These are phyloP conservation scores for Forficula auricularia DNA, from an alignment of 1,140 invertebrate genomes.

Conservation along the genomic window DNA sequence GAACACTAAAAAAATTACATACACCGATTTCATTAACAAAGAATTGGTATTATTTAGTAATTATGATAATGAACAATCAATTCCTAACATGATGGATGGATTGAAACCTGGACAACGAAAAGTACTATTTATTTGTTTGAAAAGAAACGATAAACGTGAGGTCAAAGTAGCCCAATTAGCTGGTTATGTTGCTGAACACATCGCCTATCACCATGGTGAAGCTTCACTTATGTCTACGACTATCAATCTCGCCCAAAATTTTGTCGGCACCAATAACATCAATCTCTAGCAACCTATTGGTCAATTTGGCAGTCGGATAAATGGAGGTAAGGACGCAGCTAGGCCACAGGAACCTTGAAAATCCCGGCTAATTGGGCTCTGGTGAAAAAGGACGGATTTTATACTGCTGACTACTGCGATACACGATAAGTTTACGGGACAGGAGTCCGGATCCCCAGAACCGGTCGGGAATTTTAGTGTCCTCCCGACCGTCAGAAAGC, in stretches of 20 bases:
- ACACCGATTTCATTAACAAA: conserved; percentile 91
- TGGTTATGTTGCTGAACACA: conserved; percentile 91
- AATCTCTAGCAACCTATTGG: conserved; percentile 89
- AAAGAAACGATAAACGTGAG: conserved; percentile 89
- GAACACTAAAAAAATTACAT: conserved; percentile 68
- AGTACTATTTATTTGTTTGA: conserved; percentile 89
- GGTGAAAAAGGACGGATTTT: no score
- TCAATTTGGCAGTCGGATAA: conserved; percentile 76
- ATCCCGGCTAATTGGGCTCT: no score
- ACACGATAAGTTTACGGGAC: no score
- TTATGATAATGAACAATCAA: conserved; percentile 90
- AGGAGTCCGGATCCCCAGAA: no score
- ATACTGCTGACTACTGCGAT: no score
- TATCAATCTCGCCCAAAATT: conserved; percentile 95
- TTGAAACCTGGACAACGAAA: conserved; percentile 96
- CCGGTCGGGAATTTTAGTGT: no score
- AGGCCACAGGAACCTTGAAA: no score
- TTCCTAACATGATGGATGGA: conserved; percentile 86
- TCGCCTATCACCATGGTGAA: conserved; percentile 98
- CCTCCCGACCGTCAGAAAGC: no score
- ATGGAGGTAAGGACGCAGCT: conserved; percentile 90
- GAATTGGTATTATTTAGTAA: conserved; percentile 96
- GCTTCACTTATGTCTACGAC: conserved; percentile 87
- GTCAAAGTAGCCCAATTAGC: conserved; percentile 96
- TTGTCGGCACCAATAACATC: conserved; percentile 95